Percentiles rank a stretch among this genome's conserved stretches.
Evolutionary conservation across 1,140 invertebrate genomes (phyloP).

Genomic region (Penaeus japonicus): DNA sequence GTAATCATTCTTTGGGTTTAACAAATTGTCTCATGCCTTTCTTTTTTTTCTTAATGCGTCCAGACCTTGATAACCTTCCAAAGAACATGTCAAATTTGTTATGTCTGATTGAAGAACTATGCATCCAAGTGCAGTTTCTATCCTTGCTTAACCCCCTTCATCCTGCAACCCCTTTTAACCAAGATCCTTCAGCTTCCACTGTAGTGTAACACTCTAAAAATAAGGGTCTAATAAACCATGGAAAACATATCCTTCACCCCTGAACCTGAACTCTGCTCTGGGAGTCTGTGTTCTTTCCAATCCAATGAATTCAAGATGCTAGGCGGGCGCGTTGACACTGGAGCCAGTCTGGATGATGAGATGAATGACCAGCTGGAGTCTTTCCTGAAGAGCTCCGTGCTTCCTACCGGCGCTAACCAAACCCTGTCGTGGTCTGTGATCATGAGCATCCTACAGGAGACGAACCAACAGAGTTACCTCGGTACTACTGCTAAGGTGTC

Average conservation of each 20-base stretch:
- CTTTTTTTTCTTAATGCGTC: not conserved
- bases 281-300: not conserved
- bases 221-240: not conserved
- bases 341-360: not conserved
- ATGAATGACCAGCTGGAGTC: not conserved
- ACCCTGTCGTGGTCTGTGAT: not conserved
- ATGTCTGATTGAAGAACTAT: not conserved
- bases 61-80: not conserved
- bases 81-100: not conserved
- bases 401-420: not conserved
- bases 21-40: no score
- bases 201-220: no score
- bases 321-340: not conserved
- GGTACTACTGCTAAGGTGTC: conserved; percentile 57
- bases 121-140: not conserved
- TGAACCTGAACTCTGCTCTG: conserved; percentile 1
- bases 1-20: no score
- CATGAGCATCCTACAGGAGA: conserved; percentile 26
- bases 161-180: not conserved
- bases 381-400: not conserved
- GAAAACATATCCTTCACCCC: not conserved
- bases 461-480: conserved; percentile 48
- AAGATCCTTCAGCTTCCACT: no score
- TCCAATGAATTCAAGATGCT: conserved; percentile 2
- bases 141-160: not conserved